Base-by-base conservation (phyloP, 2,797 vertebrate species). In the Pelochelys cantorii region DNA sequence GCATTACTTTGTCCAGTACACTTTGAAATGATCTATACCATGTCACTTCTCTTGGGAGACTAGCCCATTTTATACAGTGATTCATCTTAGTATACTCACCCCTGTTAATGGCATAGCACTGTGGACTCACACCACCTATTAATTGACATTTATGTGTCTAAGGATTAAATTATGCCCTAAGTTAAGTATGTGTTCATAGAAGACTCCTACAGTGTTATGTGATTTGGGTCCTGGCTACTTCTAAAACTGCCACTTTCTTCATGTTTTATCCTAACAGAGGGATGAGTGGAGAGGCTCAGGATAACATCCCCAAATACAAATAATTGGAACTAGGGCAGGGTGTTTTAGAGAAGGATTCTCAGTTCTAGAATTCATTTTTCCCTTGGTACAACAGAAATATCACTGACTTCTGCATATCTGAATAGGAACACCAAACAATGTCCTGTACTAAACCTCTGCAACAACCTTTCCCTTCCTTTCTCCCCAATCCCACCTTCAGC, bases 401-500 rank as follows among this genome's bases (percentile, higher is more conserved):
- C 13, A 9, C 23, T 27, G 25, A 48, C 74, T 75, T 48, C 20
- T 42, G 7, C 74, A 77, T 27, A 77, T 25, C 25, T 7, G 8
- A 29, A 48, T 71, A 23, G 34, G 9, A 77, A 77, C 74, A 77
- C 42, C 7, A 77, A 48, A 27, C 4, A 52, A 29, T 27, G 13
- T 27, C 14, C 23, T 15, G 13, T 52, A 77, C 42, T 27, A 15
- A 27, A 52, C 42, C 2, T 77, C 74, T 77, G 13, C 42, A 15
- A 52, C 25, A 95, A 75, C 5, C 77, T 84, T 94, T 92, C 90
- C 85, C 83, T 85, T 77, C 48, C 17, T 25, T 37, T n/a, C 3
- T 88, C 23, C 11, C 86, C 42, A 48, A 15, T 84, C 84, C 48
- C 89, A 89, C 56, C 79, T 91, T 89, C 79, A 42, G 18, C 37